Evolutionary conservation across 2,888 invertebrate genomes (phyloP).

Genomic region (Oxycera nigricornis): DNA sequence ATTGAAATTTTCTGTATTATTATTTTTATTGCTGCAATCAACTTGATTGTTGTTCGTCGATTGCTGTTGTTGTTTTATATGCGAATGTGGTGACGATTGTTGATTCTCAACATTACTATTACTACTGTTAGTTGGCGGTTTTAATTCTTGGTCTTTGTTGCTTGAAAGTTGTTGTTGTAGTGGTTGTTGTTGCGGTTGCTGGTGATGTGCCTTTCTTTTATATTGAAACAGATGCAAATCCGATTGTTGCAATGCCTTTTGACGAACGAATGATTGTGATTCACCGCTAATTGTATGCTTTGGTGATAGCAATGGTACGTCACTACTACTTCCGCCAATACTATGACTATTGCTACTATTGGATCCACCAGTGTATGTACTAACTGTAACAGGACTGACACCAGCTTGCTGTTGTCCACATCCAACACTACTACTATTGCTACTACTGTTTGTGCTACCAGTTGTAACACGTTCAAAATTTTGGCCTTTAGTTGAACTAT

Average conservation of each 20-base stretch:
- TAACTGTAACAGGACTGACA: background rate
- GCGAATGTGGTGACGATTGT: background rate
- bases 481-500: constrained; percentile 5
- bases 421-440: constrained; percentile 52
- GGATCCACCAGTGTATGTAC: background rate
- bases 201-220: background rate
- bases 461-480: constrained; percentile 44
- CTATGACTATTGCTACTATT: constrained; percentile 41
- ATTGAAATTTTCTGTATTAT: constrained; percentile 29
- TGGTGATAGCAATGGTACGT: constrained; percentile 34
- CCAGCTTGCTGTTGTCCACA: constrained; percentile 50
- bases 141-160: background rate
- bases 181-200: background rate
- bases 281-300: constrained; percentile 19
- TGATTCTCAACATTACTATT: background rate
- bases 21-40: constrained; percentile 43
- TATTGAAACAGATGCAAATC: background rate
- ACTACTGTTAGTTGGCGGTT: background rate
- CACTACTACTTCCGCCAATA: constrained; percentile 27
- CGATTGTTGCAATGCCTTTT: constrained; percentile 38
- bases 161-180: background rate
- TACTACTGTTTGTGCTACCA: constrained; percentile 49
- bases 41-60: constrained; percentile 46
- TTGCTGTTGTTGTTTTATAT: constrained; percentile 4
- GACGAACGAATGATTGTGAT: constrained; percentile 3